A percentile compares a stretch with the other conserved stretches of the same genome.
Conservation (phyloP, 2,888 invertebrate genomes). For the Arenicola marina region DNA sequence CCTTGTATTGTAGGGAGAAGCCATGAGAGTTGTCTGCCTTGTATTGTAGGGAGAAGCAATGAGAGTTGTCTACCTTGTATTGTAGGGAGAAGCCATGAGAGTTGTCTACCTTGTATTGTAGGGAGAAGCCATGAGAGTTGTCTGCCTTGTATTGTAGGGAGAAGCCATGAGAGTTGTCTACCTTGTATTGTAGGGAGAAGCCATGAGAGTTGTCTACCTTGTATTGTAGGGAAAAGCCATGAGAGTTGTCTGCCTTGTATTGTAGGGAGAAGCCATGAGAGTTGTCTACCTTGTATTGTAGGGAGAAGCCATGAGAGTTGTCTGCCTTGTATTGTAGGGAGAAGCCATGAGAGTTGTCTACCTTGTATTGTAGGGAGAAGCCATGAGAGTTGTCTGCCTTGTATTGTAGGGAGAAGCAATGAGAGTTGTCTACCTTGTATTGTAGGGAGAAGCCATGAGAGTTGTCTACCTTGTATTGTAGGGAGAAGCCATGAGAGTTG, state of each 20-base stretch:
- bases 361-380: slow-evolving; percentile 77
- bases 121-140: slow-evolving; percentile 94
- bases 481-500: slow-evolving; percentile 94
- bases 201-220: slow-evolving; percentile 96
- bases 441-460: slow-evolving; percentile 89
- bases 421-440: slow-evolving; percentile 90
- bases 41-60: slow-evolving; percentile 84
- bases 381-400: slow-evolving; percentile 96
- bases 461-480: slow-evolving; percentile 83
- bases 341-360: slow-evolving; percentile 98
- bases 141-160: slow-evolving; percentile 79
- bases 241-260: slow-evolving; percentile 90
- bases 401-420: slow-evolving; percentile 84
- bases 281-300: slow-evolving; percentile 83
- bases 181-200: slow-evolving; percentile 77
- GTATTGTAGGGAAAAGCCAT: slow-evolving; percentile 84
- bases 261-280: slow-evolving; percentile 89
- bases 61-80: slow-evolving; percentile 90
- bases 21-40: slow-evolving; percentile 96
- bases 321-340: slow-evolving; percentile 79
- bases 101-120: slow-evolving; percentile 83
- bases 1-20: slow-evolving; percentile 77
- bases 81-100: slow-evolving; percentile 89
- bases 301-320: slow-evolving; percentile 94
- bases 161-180: slow-evolving; percentile 98